These are phyloP conservation scores for Microctenopoma steveboyesi DNA, from an alignment of 2,797 vertebrate species.

Conservation along the genomic window DNA sequence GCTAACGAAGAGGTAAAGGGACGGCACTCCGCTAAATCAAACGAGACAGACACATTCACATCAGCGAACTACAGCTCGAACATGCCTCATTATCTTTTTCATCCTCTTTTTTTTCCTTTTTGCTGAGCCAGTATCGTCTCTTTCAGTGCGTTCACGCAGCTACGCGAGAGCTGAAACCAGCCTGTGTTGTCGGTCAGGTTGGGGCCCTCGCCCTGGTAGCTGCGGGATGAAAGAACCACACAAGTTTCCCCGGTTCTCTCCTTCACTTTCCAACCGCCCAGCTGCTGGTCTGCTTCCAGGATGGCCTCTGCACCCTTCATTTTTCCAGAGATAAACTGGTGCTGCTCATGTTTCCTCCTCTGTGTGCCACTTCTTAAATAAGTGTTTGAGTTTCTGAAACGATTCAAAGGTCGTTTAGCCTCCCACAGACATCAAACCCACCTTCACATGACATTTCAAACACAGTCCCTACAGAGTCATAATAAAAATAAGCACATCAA, in stretches of 20 bases:
- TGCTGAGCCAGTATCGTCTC: constrained; percentile 36
- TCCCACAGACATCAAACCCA: constrained; percentile 26
- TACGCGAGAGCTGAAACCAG: neutral
- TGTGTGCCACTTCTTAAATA: constrained; percentile 28
- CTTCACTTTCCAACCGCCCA: neutral
- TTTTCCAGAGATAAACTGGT: constrained; percentile 7
- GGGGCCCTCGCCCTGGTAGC: constrained; percentile 3
- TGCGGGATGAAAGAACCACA: too few relatives aligned
- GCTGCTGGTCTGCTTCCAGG: neutral
- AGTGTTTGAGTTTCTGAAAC: constrained; percentile 27
- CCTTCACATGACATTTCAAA: constrained; percentile 4
- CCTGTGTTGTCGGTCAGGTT: neutral
- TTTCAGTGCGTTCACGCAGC: neutral
- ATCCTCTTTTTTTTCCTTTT: constrained; percentile 5
- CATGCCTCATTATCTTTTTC: constrained; percentile 56
- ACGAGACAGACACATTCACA: constrained; percentile 66
- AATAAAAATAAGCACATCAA: neutral
- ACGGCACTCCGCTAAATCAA: constrained; percentile 59
- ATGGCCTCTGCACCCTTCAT: constrained; percentile 6
- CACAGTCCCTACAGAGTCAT: neutral
- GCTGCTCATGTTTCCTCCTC: constrained; percentile 9
- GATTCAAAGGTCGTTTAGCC: constrained; percentile 36
- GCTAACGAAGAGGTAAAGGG: constrained; percentile 75
- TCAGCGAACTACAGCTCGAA: constrained; percentile 54
- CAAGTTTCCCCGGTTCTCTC: too few relatives aligned